These are phyloP conservation scores for Pangasianodon gigas DNA, from an alignment of 2,113 vertebrate species.

Conservation along the genomic window DNA sequence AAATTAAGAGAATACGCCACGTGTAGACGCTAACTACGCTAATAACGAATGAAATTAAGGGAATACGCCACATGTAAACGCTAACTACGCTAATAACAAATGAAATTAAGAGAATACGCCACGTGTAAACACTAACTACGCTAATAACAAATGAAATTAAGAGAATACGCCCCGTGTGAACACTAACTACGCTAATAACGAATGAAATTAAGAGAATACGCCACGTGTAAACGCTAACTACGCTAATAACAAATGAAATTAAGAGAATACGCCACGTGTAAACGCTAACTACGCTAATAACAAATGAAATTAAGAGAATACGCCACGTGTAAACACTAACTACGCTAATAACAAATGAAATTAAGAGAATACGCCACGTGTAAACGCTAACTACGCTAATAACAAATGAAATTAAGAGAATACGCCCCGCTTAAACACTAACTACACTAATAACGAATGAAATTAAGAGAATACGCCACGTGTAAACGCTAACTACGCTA, in stretches of 20 bases:
- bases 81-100: background rate
- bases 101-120: too few relatives aligned
- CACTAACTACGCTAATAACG: background rate
- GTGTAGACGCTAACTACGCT: too few relatives aligned
- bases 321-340: background rate
- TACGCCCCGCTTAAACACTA: too few relatives aligned
- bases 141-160: background rate
- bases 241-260: background rate
- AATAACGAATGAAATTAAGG: background rate
- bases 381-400: too few relatives aligned
- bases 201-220: background rate
- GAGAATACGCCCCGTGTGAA: background rate
- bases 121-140: background rate
- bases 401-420: too few relatives aligned
- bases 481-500: too few relatives aligned
- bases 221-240: background rate
- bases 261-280: background rate
- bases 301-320: too few relatives aligned
- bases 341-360: background rate
- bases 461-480: too few relatives aligned
- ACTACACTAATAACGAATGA: too few relatives aligned
- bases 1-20: background rate
- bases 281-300: background rate
- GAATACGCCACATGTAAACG: background rate
- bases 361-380: background rate